phyloP scores from a whole-genome alignment of 1,140 invertebrate genomes.

The Penaeus vannamei region DNA sequence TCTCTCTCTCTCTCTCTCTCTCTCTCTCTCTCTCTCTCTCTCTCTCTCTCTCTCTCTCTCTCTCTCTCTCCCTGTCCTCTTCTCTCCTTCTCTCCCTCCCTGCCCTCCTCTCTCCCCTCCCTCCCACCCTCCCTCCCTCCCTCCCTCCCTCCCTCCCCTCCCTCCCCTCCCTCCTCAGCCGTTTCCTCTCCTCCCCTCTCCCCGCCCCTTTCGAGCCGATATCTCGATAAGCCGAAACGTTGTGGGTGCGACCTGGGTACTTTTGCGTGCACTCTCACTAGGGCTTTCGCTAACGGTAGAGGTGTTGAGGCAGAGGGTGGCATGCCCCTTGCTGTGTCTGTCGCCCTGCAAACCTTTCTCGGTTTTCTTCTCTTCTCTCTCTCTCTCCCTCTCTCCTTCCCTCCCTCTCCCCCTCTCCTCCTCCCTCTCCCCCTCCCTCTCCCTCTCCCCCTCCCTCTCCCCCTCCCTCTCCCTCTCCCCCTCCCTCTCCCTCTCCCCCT shows the following conservation, averaged over 20 bases:
- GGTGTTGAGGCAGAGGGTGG: too few species aligned
- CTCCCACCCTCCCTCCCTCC: conserved; percentile 29
- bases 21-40: not conserved
- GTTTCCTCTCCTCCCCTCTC: not conserved
- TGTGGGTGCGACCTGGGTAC: too few species aligned
- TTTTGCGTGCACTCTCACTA: too few species aligned
- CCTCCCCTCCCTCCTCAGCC: not conserved
- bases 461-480: not conserved
- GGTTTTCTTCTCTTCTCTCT: not conserved
- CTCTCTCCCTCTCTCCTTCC: not conserved
- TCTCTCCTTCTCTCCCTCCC: too few species aligned
- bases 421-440: not conserved
- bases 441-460: not conserved
- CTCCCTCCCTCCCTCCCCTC: conserved; percentile 9
- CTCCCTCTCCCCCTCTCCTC: not conserved
- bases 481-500: not conserved
- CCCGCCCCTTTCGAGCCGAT: not conserved
- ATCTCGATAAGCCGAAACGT: too few species aligned
- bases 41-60: not conserved
- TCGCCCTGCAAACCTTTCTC: too few species aligned
- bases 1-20: too few species aligned
- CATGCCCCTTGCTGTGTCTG: too few species aligned
- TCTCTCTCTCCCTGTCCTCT: too few species aligned
- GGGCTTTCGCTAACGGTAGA: too few species aligned
- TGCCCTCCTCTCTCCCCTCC: not conserved